Conservation (phyloP, 1,140 invertebrate species). For the Drosophila teissieri region DNA sequence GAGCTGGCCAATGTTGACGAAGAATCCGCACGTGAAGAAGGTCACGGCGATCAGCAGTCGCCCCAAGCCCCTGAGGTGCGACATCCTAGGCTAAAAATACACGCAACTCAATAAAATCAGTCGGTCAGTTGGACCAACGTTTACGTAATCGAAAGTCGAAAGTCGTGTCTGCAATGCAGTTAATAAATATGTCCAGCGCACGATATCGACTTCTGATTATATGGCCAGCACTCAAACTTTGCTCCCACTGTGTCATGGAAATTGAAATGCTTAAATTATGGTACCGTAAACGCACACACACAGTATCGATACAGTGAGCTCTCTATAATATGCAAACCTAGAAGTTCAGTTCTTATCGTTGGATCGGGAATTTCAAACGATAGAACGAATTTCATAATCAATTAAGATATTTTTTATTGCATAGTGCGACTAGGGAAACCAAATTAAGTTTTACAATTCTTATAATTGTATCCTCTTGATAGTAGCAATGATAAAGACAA, state of each 20-base stretch:
- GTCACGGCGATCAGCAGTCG: constrained; percentile 94
- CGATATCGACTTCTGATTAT: constrained; percentile 46
- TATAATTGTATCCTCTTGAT: too few relatives aligned
- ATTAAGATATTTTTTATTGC: too few relatives aligned
- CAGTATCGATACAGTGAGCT: constrained; percentile 4
- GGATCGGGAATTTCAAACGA: too few relatives aligned
- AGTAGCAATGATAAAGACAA: background rate
- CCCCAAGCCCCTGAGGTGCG: constrained; percentile 71
- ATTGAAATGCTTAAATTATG: constrained; percentile 26
- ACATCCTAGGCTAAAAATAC: constrained; percentile 53
- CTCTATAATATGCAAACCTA: background rate
- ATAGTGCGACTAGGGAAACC: too few relatives aligned
- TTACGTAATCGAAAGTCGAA: constrained; percentile 32
- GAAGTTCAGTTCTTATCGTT: background rate
- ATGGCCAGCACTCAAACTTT: constrained; percentile 51
- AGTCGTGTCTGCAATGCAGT: constrained; percentile 26
- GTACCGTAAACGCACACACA: constrained; percentile 15
- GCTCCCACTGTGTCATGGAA: constrained; percentile 24
- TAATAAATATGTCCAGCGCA: constrained; percentile 48
- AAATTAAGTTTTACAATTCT: background rate
- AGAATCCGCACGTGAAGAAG: constrained; percentile 94
- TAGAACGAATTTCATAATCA: too few relatives aligned
- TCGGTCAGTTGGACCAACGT: constrained; percentile 1
- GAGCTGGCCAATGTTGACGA: constrained; percentile 93
- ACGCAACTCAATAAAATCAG: constrained; percentile 7